Evolutionary conservation across 2,888 invertebrate species (phyloP).

Genomic region (Diaperis boleti): DNA sequence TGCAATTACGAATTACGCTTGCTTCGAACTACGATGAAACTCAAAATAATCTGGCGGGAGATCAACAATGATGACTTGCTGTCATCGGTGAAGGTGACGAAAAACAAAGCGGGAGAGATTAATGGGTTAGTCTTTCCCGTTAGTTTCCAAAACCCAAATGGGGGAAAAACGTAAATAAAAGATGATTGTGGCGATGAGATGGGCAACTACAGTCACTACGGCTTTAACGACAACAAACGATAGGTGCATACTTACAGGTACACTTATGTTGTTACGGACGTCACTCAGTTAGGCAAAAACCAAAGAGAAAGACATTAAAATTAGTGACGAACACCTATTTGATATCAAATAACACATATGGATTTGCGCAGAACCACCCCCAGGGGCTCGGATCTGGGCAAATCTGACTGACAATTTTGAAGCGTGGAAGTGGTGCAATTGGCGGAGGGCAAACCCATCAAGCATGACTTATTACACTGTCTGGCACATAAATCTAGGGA

Average conservation of each 20-base stretch:
- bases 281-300: constrained; percentile 69
- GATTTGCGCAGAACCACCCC: constrained; percentile 2
- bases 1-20: constrained; percentile 18
- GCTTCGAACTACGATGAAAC: constrained; percentile 6
- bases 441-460: no score
- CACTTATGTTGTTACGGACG: constrained; percentile 65
- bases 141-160: constrained; percentile 64
- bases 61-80: constrained; percentile 44
- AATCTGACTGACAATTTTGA: constrained; percentile 1
- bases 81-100: constrained; percentile 14
- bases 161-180: constrained; percentile 40
- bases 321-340: constrained; percentile 51
- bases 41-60: constrained; percentile 43
- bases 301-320: constrained; percentile 68
- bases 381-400: constrained; percentile 2
- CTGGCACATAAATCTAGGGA: no score
- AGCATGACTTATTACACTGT: no score
- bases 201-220: constrained; percentile 38
- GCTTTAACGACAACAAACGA: constrained; percentile 47
- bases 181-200: constrained; percentile 39
- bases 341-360: constrained; percentile 29
- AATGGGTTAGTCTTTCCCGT: constrained; percentile 65
- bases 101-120: constrained; percentile 29
- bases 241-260: constrained; percentile 66
- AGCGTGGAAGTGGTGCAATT: neutral